Conservation (phyloP, 2,113 vertebrate species). For the Argyrosomus japonicus region DNA sequence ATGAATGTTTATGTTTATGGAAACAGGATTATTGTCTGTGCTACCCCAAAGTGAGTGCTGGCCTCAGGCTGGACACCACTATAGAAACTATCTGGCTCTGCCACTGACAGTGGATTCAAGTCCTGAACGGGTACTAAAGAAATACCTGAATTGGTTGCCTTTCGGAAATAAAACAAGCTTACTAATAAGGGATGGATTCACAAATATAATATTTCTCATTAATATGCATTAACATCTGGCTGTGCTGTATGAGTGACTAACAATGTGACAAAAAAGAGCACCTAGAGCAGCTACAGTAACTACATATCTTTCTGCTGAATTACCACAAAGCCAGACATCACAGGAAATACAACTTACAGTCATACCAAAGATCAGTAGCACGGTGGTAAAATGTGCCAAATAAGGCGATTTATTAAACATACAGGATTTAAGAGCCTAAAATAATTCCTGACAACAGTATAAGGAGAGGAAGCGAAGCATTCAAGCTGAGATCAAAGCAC, state of each 20-base stretch:
- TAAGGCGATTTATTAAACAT: constrained; percentile 65
- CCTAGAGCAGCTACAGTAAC: background rate
- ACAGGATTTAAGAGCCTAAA: constrained; percentile 59
- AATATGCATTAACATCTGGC: constrained; percentile 33
- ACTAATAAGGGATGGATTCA: background rate
- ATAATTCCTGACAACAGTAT: constrained; percentile 58
- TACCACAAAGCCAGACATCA: constrained; percentile 42
- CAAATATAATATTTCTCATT: background rate
- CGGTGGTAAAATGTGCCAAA: constrained; percentile 31
- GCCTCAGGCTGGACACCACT: background rate
- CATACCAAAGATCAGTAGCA: background rate
- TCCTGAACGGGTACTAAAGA: no score
- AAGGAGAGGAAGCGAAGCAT: constrained; percentile 46
- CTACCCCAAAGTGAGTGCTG: background rate
- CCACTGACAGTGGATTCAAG: background rate
- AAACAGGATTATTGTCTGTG: background rate
- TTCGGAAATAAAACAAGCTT: background rate
- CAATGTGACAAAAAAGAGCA: background rate
- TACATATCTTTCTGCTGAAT: background rate
- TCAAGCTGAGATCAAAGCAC: constrained; percentile 76
- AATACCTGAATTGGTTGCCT: no score
- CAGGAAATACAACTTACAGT: constrained; percentile 27
- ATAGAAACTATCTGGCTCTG: background rate
- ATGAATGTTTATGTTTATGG: no score
- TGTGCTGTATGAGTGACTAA: constrained; percentile 7